Evolutionary conservation across 2,888 invertebrate genomes (phyloP).

Genomic region (Clanis bilineata): DNA sequence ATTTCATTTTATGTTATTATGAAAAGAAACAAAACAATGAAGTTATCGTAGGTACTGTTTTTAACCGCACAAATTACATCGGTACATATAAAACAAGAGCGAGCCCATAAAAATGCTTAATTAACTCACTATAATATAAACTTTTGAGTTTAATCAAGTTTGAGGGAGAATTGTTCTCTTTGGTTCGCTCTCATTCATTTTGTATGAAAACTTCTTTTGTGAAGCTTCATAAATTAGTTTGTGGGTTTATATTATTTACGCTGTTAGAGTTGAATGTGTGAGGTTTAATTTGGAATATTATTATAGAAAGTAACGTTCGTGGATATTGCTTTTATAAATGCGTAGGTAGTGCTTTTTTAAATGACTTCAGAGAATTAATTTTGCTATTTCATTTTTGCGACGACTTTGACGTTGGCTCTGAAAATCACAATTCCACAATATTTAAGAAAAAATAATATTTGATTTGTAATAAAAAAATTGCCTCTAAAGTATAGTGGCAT

Average conservation of each 20-base stretch:
- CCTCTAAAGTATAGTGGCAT: no score
- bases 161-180: constrained; percentile 6
- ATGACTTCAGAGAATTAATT: no score
- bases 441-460: no score
- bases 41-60: constrained; percentile 10
- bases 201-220: constrained; percentile 1
- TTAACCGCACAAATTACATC: constrained; percentile 5
- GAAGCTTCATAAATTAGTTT: constrained; percentile 2
- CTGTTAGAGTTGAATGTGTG: neutral
- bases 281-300: neutral
- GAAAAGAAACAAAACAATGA: neutral
- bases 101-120: constrained; percentile 29
- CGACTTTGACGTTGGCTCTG: no score
- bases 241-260: neutral
- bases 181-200: neutral
- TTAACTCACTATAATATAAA: constrained; percentile 29
- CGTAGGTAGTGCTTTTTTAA: no score
- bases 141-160: constrained; percentile 26
- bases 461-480: no score
- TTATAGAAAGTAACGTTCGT: no score
- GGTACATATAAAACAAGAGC: constrained; percentile 23
- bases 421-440: no score
- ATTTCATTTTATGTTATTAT: no score
- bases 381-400: no score
- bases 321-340: no score